phyloP scores from a whole-genome alignment of 2,888 invertebrate species.

The Apodemia hepburni region DNA sequence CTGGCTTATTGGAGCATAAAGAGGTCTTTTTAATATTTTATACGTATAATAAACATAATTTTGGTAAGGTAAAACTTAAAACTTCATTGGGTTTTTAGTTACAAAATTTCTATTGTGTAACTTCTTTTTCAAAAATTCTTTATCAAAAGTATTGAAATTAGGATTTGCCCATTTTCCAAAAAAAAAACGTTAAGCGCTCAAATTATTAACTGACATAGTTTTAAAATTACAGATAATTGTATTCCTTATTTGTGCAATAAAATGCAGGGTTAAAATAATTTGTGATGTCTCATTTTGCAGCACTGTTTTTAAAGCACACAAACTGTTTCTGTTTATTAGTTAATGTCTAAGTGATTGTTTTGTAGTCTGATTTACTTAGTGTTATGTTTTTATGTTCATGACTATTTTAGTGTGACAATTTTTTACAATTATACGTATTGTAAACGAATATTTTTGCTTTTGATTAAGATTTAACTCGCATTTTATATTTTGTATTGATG shows the following conservation, averaged over 20 bases:
- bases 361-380: conserved; percentile 65
- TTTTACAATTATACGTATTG: conserved; percentile 1
- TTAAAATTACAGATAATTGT: not conserved
- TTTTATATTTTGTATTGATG: not conserved
- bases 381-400: conserved; percentile 50
- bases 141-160: too few species aligned
- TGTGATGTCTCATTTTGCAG: conserved; percentile 36
- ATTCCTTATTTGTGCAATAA: conserved; percentile 39
- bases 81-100: too few species aligned
- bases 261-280: conserved; percentile 24
- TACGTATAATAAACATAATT: too few species aligned
- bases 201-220: conserved; percentile 2
- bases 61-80: too few species aligned
- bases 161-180: too few species aligned
- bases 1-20: too few species aligned
- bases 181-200: not conserved
- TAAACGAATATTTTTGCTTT: not conserved
- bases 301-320: conserved; percentile 61
- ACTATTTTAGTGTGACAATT: conserved; percentile 29
- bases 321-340: conserved; percentile 53
- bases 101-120: too few species aligned
- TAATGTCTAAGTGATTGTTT: conserved; percentile 63
- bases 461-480: not conserved
- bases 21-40: too few species aligned
- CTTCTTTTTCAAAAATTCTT: too few species aligned